Evolutionary conservation across 2,888 invertebrate species (phyloP), one percentile per base, ranked within the genome.

Genomic region (Spatulosminthurus flaviceps): DNA sequence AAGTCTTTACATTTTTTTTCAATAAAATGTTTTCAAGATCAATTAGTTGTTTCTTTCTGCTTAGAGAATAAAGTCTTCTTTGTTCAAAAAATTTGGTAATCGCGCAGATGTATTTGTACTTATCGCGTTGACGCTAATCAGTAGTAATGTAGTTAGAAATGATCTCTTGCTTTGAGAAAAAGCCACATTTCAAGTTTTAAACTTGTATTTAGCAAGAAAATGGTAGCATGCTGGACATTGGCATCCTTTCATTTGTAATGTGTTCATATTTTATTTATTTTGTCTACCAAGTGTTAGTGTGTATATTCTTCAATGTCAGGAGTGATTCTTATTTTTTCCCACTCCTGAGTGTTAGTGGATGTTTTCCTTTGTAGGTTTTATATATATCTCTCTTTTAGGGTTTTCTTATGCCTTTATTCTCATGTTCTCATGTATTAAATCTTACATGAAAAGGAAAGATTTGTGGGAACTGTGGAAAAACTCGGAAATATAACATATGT

Each of bases 261-360:
- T 51, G 5, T 51, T 51, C 51, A 51, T 51, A 51, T 51, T 51
- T 51, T 51, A 51, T 51, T 51, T 51, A 51, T 51, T 51, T 51
- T 51, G 16, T 19, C 51, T 51, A 51, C 51, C 5, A 51, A 51
- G n/a, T 51, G n/a, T n/a, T n/a, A n/a, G n/a, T n/a, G n/a, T n/a
- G n/a, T n/a, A n/a, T n/a, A 51, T 51, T 16, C 51, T 51, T 51
- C 51, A 34, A 34, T 34, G 34, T 34, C 34, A 34, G 34, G 34
- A 4, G 34, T 7, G 9, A 9, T 7, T 4, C 34, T 4, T 51
- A n/a, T 19, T 51, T 51, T 51, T 51, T 51, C 16, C 5, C 16
- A 51, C 51, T 51, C 2, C 16, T 9, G 51, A 51, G 51, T 51
- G 51, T 19, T 51, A 51, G 16, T 51, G 51, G n/a, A n/a, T n/a